Evolutionary conservation across 2,888 invertebrate genomes (phyloP), one percentile per base, ranked within the genome.

Genomic region (Blera fallax): DNA sequence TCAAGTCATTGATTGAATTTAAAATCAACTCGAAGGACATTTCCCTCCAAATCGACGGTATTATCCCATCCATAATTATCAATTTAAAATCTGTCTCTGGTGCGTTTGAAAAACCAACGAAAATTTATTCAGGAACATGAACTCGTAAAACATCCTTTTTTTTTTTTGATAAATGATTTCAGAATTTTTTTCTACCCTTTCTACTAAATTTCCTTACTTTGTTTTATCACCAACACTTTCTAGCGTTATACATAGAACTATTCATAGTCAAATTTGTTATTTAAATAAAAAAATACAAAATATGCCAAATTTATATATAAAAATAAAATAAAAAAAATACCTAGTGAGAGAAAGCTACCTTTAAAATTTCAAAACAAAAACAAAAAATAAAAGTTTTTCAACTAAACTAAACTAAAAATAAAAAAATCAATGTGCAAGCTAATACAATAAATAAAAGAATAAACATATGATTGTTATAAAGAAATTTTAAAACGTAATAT

Each of bases 331-430:
- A 65, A 62, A 40, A 37, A 24, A 50, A 14, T n/a, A 72, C 14
- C 29, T 67, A 72, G 64, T 67, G 80, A 80, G 80, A 80, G 80
- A 80, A 70, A 58, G 80, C 72, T 80, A 80, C 73, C 80, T 79
- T 79, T 54, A 72, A 54, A 62, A 29, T n/a, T 48, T 27, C 10
- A 76, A 32, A 52, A 54, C 11, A 27, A 60, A 37, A 45, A 48
- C 37, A 29, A 78, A 10, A 14, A 65, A 21, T 64, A 34, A 14
- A 27, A 16, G 34, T 37, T 67, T 32, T 54, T 70, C 52, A 43
- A 58, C 37, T 24, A 37, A 43, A 48, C 29, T n/a, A n/a, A n/a
- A n/a, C n/a, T n/a, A n/a, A n/a, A n/a, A 56, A 43, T n/a, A 10
- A 40, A 58, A 27, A 45, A 60, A 54, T 52, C 8, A 58, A 60